These are phyloP conservation scores for human (Homo sapiens) DNA, from an alignment of 2,113 vertebrate species.

Conservation along the genomic window GRCh38 chr15:49922501-49923000, in stretches of 20 bases:
- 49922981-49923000: not conserved
- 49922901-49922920: not conserved
- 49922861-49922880: not conserved
- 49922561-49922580: conserved; percentile 79
- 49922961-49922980: not conserved
- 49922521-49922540: conserved; percentile 62
- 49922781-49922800: not conserved
- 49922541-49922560: conserved; percentile 67
- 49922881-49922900: not conserved
- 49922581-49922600: conserved; percentile 70
- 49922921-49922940: not conserved
- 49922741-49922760: not conserved
- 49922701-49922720: not conserved
- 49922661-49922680: conserved; percentile 46
- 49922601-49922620: conserved; percentile 48
- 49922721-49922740: conserved; percentile 28
- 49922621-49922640: conserved; percentile 49
- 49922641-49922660: conserved; percentile 39
- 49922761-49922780: not conserved
- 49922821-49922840: not conserved
- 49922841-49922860: not conserved
- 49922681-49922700: not conserved
- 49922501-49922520: conserved; percentile 67
- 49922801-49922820: not conserved
- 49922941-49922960: not conserved